These are phyloP conservation scores for Ameiurus melas DNA, from an alignment of 2,113 vertebrate genomes.

Conservation along the genomic window DNA sequence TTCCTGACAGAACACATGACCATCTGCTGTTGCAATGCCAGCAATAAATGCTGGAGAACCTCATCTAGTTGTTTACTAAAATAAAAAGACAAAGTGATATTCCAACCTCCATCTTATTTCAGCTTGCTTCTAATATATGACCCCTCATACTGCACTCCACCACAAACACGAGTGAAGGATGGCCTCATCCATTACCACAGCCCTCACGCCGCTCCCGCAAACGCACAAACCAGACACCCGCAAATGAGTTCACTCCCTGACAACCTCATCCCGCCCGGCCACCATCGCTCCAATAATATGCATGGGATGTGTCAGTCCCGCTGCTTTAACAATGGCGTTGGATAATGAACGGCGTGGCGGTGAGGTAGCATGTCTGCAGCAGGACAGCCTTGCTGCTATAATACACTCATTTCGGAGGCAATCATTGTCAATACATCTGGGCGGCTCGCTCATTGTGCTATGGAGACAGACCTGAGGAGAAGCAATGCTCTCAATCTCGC, in stretches of 20 bases:
- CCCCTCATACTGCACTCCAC: slow-evolving; percentile 57
- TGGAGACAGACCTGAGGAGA: slow-evolving; percentile 47
- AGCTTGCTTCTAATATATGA: slow-evolving; percentile 59
- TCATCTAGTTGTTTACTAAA: slow-evolving; percentile 49
- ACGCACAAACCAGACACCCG: slow-evolving; percentile 57
- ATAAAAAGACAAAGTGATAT: slow-evolving; percentile 42
- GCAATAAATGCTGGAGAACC: slow-evolving; percentile 46
- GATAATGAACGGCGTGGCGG: slow-evolving; percentile 66
- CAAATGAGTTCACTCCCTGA: slow-evolving; percentile 68
- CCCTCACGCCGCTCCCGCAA: slow-evolving; percentile 26
- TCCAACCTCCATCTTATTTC: slow-evolving; percentile 40
- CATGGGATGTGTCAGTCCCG: slow-evolving; percentile 66
- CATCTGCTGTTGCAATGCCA: slow-evolving; percentile 44
- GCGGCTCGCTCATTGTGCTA: slow-evolving; percentile 68
- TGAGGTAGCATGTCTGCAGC: slow-evolving; percentile 53
- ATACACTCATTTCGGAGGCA: slow-evolving; percentile 87
- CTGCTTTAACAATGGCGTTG: slow-evolving; percentile 65
- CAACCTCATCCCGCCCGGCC: slow-evolving; percentile 62
- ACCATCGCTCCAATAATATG: slow-evolving; percentile 66
- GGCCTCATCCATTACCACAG: slow-evolving; percentile 66
- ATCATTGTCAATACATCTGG: slow-evolving; percentile 86
- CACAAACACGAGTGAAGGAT: slow-evolving; percentile 60
- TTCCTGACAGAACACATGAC: slow-evolving; percentile 48
- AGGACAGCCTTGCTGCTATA: slow-evolving; percentile 80
- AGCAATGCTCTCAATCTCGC: neutral